Conservation (phyloP, 1,140 invertebrate species). For the Probaryconus sp. region DNA sequence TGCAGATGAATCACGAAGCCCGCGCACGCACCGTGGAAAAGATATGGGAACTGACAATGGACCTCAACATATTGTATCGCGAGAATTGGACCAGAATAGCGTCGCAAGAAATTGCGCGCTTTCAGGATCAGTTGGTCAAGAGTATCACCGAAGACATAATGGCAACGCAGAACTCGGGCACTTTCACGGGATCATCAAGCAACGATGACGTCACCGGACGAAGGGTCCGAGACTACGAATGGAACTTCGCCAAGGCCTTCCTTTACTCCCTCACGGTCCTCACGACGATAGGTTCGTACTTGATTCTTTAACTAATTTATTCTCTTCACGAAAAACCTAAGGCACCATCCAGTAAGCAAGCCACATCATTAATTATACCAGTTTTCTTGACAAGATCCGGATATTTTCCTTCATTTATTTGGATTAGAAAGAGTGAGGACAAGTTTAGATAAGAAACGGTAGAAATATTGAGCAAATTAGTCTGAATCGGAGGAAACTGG, state of each 20-base stretch:
- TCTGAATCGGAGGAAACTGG: neutral
- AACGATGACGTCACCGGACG: constrained; percentile 68
- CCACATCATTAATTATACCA: constrained; percentile 24
- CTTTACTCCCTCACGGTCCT: constrained; percentile 97
- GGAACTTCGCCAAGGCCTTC: constrained; percentile 96
- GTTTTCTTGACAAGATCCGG: constrained; percentile 7
- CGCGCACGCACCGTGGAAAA: constrained; percentile 88
- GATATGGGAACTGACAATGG: constrained; percentile 97
- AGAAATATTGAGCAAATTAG: constrained; percentile 7
- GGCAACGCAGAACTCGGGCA: constrained; percentile 75
- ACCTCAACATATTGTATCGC: constrained; percentile 94
- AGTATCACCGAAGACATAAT: constrained; percentile 87
- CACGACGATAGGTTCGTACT: constrained; percentile 94
- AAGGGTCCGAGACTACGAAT: constrained; percentile 82
- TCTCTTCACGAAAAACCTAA: constrained; percentile 20
- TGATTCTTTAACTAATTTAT: constrained; percentile 27
- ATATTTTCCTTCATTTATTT: constrained; percentile 33
- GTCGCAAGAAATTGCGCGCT: constrained; percentile 90
- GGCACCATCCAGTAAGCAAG: neutral
- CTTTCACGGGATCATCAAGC: constrained; percentile 59
- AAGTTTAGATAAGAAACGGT: neutral
- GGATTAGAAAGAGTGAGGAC: constrained; percentile 2
- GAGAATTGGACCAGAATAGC: constrained; percentile 96
- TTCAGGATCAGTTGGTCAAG: constrained; percentile 91
- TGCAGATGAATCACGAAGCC: constrained; percentile 80